These are phyloP conservation scores for Danaus plexippus DNA, from an alignment of 1,140 invertebrate genomes.

Conservation along the genomic window DNA sequence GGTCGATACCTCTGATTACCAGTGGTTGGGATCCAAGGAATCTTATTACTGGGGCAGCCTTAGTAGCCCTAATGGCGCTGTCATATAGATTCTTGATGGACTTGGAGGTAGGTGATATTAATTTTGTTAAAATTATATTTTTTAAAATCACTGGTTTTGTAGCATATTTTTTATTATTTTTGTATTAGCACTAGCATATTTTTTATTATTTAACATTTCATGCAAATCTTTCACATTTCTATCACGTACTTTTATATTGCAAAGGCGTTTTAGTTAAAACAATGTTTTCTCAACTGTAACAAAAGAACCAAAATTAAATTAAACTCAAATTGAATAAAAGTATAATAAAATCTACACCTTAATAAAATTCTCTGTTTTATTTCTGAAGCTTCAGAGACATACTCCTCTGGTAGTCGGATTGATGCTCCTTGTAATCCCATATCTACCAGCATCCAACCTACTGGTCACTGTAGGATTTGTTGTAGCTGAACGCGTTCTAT, in stretches of 20 bases:
- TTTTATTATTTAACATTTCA: too few species aligned
- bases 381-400: conserved; percentile 66
- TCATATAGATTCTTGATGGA: conserved; percentile 76
- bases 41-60: conserved; percentile 79
- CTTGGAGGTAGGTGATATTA: conserved; percentile 73
- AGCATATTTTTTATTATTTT: not conserved
- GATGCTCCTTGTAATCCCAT: conserved; percentile 82
- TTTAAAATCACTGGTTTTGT: too few species aligned
- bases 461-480: conserved; percentile 93
- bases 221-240: too few species aligned
- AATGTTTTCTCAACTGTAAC: too few species aligned
- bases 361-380: not conserved
- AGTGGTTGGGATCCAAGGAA: conserved; percentile 80
- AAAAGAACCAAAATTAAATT: too few species aligned
- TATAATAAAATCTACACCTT: too few species aligned
- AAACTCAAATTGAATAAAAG: too few species aligned
- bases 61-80: conserved; percentile 73
- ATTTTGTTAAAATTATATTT: too few species aligned
- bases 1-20: conserved; percentile 83
- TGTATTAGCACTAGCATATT: conserved; percentile 1
- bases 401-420: conserved; percentile 75
- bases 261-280: too few species aligned
- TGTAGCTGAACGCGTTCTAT: conserved; percentile 90
- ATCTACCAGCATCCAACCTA: conserved; percentile 89
- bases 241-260: too few species aligned